Conservation (phyloP, 1,140 invertebrate species). For the Vollenhovia emeryi region DNA sequence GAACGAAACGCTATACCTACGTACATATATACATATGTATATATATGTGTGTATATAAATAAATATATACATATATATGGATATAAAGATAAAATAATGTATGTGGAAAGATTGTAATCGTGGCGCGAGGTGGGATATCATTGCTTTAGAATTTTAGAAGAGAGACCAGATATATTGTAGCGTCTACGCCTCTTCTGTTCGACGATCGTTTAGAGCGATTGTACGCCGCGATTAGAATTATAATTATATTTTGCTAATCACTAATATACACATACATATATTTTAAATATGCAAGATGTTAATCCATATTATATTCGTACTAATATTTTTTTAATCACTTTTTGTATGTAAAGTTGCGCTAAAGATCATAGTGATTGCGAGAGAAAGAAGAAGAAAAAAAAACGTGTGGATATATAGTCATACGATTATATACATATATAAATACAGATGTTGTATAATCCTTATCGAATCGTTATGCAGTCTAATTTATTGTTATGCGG, state of each 20-base stretch:
- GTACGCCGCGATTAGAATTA: slow-evolving; percentile 43
- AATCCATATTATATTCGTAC: slow-evolving; percentile 53
- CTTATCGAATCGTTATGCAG: slow-evolving; percentile 44
- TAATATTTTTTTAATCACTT: slow-evolving; percentile 62
- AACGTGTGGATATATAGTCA: slow-evolving; percentile 42
- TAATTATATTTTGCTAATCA: slow-evolving; percentile 58
- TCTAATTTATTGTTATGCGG: slow-evolving; percentile 53
- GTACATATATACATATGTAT: slow-evolving; percentile 56
- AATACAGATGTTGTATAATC: slow-evolving; percentile 54
- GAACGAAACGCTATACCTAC: slow-evolving; percentile 78
- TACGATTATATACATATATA: slow-evolving; percentile 36
- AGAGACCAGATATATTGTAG: background rate
- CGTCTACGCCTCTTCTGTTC: background rate
- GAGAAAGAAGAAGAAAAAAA: background rate
- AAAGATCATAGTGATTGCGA: slow-evolving; percentile 9
- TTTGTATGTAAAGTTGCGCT: slow-evolving; percentile 55
- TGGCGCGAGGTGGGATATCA: slow-evolving; percentile 11
- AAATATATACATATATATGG: slow-evolving; percentile 3
- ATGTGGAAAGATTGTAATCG: slow-evolving; percentile 43
- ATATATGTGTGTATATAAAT: background rate
- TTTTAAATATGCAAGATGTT: slow-evolving; percentile 51
- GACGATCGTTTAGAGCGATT: slow-evolving; percentile 35
- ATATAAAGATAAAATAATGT: slow-evolving; percentile 16
- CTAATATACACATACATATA: slow-evolving; percentile 49
- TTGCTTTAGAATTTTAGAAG: slow-evolving; percentile 35